Base-by-base conservation (phyloP, 2,888 invertebrate species). In the Eurois occulta region DNA sequence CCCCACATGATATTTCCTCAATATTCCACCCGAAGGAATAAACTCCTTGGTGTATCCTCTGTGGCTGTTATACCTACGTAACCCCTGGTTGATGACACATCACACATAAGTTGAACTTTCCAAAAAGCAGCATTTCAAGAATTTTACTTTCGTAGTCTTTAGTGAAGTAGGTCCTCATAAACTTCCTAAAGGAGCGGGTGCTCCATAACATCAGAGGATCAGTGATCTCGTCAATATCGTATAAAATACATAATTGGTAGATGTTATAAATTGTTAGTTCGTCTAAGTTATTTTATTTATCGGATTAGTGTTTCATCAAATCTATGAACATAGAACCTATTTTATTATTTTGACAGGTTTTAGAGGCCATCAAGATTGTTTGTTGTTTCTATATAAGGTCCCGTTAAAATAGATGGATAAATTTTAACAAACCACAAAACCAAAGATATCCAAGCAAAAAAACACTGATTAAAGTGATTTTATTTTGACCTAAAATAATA, bases 51-150 rank as follows among this genome's bases (percentile, higher is more conserved):
- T 21, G 16, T n/a, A 16, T 65, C 64, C 28, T 55, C 35, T 11
- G 16, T 28, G 28, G 2, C 38, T 62, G 60, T 65, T 35, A 32
- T 72, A 77, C 11, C 52, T 52, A 35, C 35, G 13, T n/a, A 10
- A 16, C 41, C 60, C 55, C 43, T 46, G 78, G 72, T 83, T 83
- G 72, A 83, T 81, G 83, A 77, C 81, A 84, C 74, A 74, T 71
- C 62, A 83, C 66, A 79, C 52, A 78, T 77, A 69, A 78, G 41
- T 62, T 41, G 58, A 43, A 78, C 83, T 81, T 81, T 83, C 80
- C 80, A 83, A 83, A 78, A 72, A 35, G 55, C 78, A 80, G 41
- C 35, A 38, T 70, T 83, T 78, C 24, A 81, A 72, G 46, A 83
- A 78, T 78, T 41, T 46, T 62, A 62, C 72, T 83, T 83, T 55